Percentiles rank a stretch among this genome's conserved stretches.
These are phyloP conservation scores for Lasioglossum baleicum DNA, from an alignment of 1,140 invertebrate genomes.

Conservation along the genomic window DNA sequence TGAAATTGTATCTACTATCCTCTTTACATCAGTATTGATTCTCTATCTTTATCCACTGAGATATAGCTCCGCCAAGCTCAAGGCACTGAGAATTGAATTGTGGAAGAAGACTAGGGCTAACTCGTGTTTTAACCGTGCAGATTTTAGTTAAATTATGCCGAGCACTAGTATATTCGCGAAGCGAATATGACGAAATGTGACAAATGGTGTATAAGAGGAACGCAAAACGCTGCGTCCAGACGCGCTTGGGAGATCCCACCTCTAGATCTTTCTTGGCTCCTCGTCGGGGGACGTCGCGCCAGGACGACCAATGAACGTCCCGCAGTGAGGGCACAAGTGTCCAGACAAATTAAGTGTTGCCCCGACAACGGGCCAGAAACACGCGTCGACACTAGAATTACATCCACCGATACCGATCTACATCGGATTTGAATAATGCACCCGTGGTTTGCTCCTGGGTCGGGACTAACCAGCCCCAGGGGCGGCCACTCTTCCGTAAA, in stretches of 20 bases:
- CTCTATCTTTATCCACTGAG: too few species aligned
- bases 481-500: neutral
- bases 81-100: too few species aligned
- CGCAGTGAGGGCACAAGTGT: constrained; percentile 36
- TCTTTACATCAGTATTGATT: too few species aligned
- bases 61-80: too few species aligned
- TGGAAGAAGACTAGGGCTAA: too few species aligned
- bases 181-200: neutral
- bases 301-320: constrained; percentile 26
- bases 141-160: too few species aligned
- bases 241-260: too few species aligned
- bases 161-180: constrained; percentile 14
- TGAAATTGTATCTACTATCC: too few species aligned
- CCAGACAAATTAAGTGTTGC: constrained; percentile 69
- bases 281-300: neutral
- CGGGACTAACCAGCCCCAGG: constrained; percentile 37
- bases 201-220: too few species aligned
- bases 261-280: neutral
- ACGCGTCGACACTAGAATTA: constrained; percentile 69
- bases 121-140: too few species aligned
- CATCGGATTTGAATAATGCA: constrained; percentile 71
- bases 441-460: constrained; percentile 26
- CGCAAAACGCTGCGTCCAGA: too few species aligned
- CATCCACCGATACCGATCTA: constrained; percentile 69
- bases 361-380: constrained; percentile 64